These are phyloP conservation scores for Caerostris extrusa DNA, from an alignment of 1,140 invertebrate genomes.

Conservation along the genomic window DNA sequence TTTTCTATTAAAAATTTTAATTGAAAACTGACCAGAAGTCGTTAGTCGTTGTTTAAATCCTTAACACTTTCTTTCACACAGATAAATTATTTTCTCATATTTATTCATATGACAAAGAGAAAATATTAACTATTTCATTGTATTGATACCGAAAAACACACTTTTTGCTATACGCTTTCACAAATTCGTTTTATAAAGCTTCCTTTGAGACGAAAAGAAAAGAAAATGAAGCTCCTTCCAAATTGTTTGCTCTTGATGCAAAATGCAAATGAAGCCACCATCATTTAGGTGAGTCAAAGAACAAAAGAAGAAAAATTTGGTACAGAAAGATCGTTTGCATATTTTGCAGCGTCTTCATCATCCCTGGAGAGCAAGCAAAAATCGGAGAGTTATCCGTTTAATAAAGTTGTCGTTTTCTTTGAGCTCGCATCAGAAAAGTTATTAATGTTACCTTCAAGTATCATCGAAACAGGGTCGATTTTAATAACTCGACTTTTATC, in stretches of 20 bases:
- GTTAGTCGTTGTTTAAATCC: neutral
- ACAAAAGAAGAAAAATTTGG: too few relatives aligned
- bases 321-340: too few relatives aligned
- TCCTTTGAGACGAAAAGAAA: neutral
- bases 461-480: too few relatives aligned
- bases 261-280: slow-evolving; percentile 54
- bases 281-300: neutral
- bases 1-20: too few relatives aligned
- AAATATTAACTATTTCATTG: neutral
- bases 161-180: neutral
- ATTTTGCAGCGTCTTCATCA: too few relatives aligned
- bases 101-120: neutral
- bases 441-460: too few relatives aligned
- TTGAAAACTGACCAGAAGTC: too few relatives aligned
- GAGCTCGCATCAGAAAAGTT: too few relatives aligned
- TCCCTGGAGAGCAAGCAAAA: too few relatives aligned
- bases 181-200: neutral
- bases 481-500: too few relatives aligned
- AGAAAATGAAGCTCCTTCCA: neutral
- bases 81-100: neutral
- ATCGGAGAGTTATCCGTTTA: too few relatives aligned
- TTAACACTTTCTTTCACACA: neutral
- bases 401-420: too few relatives aligned
- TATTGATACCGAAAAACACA: neutral
- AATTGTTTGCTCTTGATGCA: neutral